Evolutionary conservation across 2,888 invertebrate genomes (phyloP).

Genomic region (Drosophila acutilabella): DNA sequence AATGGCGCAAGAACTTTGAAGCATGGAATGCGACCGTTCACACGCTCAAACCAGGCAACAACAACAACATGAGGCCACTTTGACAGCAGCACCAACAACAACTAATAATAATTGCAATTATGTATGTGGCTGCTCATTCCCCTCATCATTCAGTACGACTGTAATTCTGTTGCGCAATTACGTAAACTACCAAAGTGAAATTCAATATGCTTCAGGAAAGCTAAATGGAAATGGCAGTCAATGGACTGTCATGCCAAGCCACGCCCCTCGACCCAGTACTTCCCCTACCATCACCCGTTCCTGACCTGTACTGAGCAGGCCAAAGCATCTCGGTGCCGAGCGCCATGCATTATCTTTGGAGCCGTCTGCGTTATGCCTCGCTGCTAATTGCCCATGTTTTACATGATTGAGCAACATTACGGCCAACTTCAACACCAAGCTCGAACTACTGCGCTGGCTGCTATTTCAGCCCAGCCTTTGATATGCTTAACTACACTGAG

Average conservation of each 20-base stretch:
- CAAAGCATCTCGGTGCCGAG: conserved; percentile 6
- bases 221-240: conserved; percentile 51
- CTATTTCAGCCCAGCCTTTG: background rate
- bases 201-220: conserved; percentile 64
- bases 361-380: conserved; percentile 24
- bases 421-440: conserved; percentile 26
- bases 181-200: conserved; percentile 74
- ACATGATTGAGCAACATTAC: conserved; percentile 68
- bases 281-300: background rate
- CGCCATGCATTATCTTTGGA: conserved; percentile 54
- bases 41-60: conserved; percentile 24
- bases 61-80: background rate
- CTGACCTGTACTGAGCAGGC: background rate
- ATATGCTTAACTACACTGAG: background rate
- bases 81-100: conserved; percentile 19
- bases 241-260: conserved; percentile 26
- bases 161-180: conserved; percentile 65
- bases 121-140: conserved; percentile 36
- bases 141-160: conserved; percentile 15
- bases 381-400: conserved; percentile 72
- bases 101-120: conserved; percentile 64
- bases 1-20: conserved; percentile 35
- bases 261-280: background rate
- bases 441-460: background rate
- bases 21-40: conserved; percentile 24